Evolutionary conservation across 2,113 vertebrate species (phyloP), one percentile per base, ranked within the genome.

Genomic region (Raphicerus campestris): DNA sequence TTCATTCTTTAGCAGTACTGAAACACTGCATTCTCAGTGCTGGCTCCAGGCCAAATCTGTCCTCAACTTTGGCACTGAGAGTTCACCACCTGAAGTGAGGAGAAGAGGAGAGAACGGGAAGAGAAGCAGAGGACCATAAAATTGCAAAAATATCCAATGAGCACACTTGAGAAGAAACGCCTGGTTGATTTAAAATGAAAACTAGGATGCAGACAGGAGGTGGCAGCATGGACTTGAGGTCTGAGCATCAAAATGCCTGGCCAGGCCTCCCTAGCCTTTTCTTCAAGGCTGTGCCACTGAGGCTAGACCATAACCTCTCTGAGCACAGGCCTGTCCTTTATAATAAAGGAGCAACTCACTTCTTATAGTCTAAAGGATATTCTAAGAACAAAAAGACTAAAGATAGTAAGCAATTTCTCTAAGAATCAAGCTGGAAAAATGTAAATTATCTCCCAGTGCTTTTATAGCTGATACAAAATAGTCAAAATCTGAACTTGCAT

Each of bases 221-320:
- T 95, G 94, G 97, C 98, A 97, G 96, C 96, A 98, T 95, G 98
- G 87, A 97, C 94, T 97, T 96, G 85, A 94, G 96, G 95, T 96
- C 96, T 97, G 95, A 97, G 90, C 39, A 87, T 78, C 70, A 35
- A 49, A 70, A 91, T 11, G 75, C 56, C 91, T 91, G 60, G 28
- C 39, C 24, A 87, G 86, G 58, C 51, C 77, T 82, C 82, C 39
- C 6, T 14, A 70, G 77, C 22, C 77, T 92, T 56, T 63, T 20
- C 61, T 49, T 82, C 87, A 32, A 84, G 81, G 85, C 82, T 86
- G 85, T 81, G 95, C 90, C 70, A 39, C 77, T 32, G 77, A 93
- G 47, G 42, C 56, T 19, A 11, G 81, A 55, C 9, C 20, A 55
- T 7, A 75, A 66, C 77, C 84, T 97, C 92, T 97, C 92, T 90